Evolutionary conservation across 2,113 vertebrate genomes (phyloP), one percentile per base, ranked within the genome.

Genomic region (Hipposideros armiger): DNA sequence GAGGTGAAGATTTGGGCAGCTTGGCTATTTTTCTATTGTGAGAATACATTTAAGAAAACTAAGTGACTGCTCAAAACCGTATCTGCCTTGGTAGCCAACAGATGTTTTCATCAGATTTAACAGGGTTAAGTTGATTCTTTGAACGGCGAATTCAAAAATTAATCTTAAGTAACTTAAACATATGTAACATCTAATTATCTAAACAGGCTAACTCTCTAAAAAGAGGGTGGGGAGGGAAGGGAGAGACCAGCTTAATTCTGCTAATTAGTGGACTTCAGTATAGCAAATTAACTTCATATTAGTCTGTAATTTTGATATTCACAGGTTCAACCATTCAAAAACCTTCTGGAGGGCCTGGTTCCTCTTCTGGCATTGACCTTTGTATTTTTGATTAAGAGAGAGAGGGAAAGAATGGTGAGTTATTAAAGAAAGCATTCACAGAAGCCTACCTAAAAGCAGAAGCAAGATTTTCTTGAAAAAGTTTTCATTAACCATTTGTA

Each of bases 191-290:
- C 66, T 94, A 91, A 95, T 73, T 76, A 85, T 45, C 54, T 60
- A 91, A 94, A 88, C 36, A 94, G 70, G 24, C 30, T 91, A 91
- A 85, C 73, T 89, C 87, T 67, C 60, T 91, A 89, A 62, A 90
- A 90, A 4, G 42, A 16, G 3, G 28, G 4, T 4, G 11, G 42
- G 15, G 50, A 40, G 42, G 16, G 52, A 83, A 84, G 32, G 7
- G 14, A 85, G 5, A 20, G 64, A 89, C 24, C 73, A 83, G 66
- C n/a, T 87, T 76, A 84, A 87, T 69, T 84, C 45, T 92, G 67
- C 84, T 92, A 69, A 88, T 84, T 52, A 93, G 77, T n/a, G 13
- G 80, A 45, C 45, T 50, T 94, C 28, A 30, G 45, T 30, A 52
- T 0, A 66, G 70, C 82, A 73, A 87, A 87, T 91, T 69, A 97